These are phyloP conservation scores for Leptobrachium ailaonicum DNA, from an alignment of 2,113 vertebrate genomes.

Conservation along the genomic window DNA sequence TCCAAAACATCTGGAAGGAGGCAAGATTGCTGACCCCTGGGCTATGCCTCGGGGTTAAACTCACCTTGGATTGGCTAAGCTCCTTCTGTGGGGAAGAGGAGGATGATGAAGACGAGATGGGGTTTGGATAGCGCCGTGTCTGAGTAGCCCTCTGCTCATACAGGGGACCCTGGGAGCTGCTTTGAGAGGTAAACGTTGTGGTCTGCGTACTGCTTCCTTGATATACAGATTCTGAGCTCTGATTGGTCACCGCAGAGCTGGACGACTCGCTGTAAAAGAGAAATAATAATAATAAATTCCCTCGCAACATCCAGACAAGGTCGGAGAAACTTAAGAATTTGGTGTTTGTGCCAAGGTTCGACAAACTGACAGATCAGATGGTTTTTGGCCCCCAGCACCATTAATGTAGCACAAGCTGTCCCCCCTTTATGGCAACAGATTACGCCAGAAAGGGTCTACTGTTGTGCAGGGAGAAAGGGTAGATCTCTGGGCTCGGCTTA, in stretches of 20 bases:
- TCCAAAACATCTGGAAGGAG: no score
- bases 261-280: slow-evolving; percentile 77
- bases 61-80: slow-evolving; percentile 88
- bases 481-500: background rate
- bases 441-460: slow-evolving; percentile 52
- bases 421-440: slow-evolving; percentile 51
- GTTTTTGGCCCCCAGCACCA: background rate
- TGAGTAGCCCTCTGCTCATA: slow-evolving; percentile 92
- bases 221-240: slow-evolving; percentile 81
- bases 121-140: slow-evolving; percentile 85
- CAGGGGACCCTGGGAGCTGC: slow-evolving; percentile 79
- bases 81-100: slow-evolving; percentile 84
- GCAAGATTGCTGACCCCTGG: no score
- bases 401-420: slow-evolving; percentile 51
- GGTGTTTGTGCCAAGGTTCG: background rate
- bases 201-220: slow-evolving; percentile 71
- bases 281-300: no score
- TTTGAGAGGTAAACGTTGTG: slow-evolving; percentile 78
- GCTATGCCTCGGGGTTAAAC: background rate
- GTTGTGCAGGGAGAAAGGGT: slow-evolving; percentile 20
- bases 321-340: no score
- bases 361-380: background rate
- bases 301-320: no score
- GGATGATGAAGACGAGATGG: slow-evolving; percentile 70
- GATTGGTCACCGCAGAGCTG: slow-evolving; percentile 81